These are phyloP conservation scores for Mimachlamys varia DNA, from an alignment of 2,888 invertebrate species.

Conservation along the genomic window DNA sequence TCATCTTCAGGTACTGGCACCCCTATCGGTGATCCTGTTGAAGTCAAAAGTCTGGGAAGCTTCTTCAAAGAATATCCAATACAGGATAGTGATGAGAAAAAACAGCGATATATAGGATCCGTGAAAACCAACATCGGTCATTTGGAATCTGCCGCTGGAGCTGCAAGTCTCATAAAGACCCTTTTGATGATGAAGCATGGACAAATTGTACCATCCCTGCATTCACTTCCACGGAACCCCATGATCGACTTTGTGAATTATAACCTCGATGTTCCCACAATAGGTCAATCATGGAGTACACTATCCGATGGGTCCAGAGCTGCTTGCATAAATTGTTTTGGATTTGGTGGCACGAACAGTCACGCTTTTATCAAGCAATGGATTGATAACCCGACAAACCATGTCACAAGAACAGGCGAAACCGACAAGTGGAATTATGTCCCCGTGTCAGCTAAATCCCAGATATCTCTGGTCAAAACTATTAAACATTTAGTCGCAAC, in stretches of 20 bases:
- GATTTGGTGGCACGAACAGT: conserved; percentile 62
- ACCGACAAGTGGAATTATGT: conserved; percentile 38
- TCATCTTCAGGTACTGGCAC: conserved; percentile 65
- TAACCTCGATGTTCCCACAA: conserved; percentile 44
- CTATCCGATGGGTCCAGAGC: conserved; percentile 24
- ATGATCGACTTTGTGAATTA: conserved; percentile 49
- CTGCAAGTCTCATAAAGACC: conserved; percentile 69
- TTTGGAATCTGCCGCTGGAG: conserved; percentile 70
- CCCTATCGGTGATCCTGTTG: conserved; percentile 65
- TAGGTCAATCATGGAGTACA: conserved; percentile 39
- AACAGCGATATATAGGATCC: conserved; percentile 61
- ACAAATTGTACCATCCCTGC: conserved; percentile 63
- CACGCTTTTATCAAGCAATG: conserved; percentile 56
- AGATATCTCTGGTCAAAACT: conserved; percentile 39
- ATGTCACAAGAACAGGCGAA: not conserved
- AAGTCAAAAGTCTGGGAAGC: conserved; percentile 57
- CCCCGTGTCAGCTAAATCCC: conserved; percentile 52
- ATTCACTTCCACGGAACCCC: conserved; percentile 50
- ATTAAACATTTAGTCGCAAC: conserved; percentile 39
- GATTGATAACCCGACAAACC: not conserved
- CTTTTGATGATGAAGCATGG: conserved; percentile 68
- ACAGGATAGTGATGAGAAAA: not conserved
- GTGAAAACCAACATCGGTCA: conserved; percentile 74
- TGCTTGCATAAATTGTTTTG: conserved; percentile 57
- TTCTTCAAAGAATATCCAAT: conserved; percentile 52